A percentile compares a stretch with the other conserved stretches of the same genome.
Evolutionary conservation across 2,113 vertebrate genomes (phyloP).

Genomic region (Microcebus jonahi): DNA sequence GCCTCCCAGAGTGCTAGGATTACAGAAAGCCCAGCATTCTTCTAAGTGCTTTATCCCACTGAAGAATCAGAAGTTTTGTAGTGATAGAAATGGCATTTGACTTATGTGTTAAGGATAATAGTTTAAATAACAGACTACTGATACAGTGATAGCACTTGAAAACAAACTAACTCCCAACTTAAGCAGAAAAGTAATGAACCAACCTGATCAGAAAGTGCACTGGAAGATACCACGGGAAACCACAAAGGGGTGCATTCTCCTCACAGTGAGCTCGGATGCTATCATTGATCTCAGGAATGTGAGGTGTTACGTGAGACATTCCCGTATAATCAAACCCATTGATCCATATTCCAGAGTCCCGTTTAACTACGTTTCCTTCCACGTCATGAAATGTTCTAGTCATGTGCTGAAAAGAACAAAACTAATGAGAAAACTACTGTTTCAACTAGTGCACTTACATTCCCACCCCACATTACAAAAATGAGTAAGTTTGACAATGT

Average conservation of each 20-base stretch:
- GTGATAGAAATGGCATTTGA: not conserved
- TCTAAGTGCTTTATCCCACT: not conserved
- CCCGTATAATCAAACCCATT: slow-evolving; percentile 97
- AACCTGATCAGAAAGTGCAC: slow-evolving; percentile 95
- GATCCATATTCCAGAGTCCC: slow-evolving; percentile 96
- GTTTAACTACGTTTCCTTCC: slow-evolving; percentile 90
- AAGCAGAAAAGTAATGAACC: slow-evolving; percentile 71
- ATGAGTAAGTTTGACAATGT: not conserved
- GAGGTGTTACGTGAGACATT: slow-evolving; percentile 92
- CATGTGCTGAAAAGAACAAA: slow-evolving; percentile 86
- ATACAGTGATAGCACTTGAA: not conserved
- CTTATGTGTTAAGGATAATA: not conserved
- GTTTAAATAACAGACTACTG: not conserved
- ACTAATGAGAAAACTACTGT: not conserved
- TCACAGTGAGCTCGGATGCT: slow-evolving; percentile 89
- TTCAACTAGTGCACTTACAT: not conserved
- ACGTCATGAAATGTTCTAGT: slow-evolving; percentile 92
- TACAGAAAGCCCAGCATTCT: not conserved
- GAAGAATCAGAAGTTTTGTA: not conserved
- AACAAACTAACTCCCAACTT: not conserved
- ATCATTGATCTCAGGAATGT: slow-evolving; percentile 95
- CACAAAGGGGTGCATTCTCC: slow-evolving; percentile 92
- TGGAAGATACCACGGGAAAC: slow-evolving; percentile 96
- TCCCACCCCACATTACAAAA: not conserved
- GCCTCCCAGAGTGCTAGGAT: too few species aligned